Evolutionary conservation across 2,113 vertebrate genomes (phyloP), one percentile per base, ranked within the genome.

Genomic region (Amazona guildingii): DNA sequence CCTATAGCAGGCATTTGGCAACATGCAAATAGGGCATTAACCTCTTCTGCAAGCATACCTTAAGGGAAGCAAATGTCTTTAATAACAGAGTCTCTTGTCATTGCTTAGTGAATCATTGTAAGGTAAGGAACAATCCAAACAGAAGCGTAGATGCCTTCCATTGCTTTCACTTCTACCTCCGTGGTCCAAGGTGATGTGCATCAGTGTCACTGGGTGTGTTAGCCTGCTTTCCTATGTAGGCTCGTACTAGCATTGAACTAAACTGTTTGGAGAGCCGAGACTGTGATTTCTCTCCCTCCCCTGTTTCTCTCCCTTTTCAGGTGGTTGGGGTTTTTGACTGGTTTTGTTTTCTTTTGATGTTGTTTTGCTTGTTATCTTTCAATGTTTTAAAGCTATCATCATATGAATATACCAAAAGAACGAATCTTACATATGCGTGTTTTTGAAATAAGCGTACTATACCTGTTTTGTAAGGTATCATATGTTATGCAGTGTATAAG

Each of bases 121-220:
- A 76, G 83, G 20, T 18, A 35, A 90, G 55, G 54, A 78, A 18
- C 20, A 33, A 27, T 62, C n/a, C 73, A 68, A 33, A 48, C 1
- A 41, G 33, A 67, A 43, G 18, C 7, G 28, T 33, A 4, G 12
- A 35, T 46, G 88, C 11, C 20, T 31, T 83, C 25, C 5, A 0
- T 28, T 52, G 17, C 41, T 77, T 69, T 27, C 51, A 13, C 31
- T 69, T 68, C 18, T 33, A 2, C 54, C 37, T 29, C 43, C 1
- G 0, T 62, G 33, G 10, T 75, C n/a, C 1, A 7, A n/a, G 76
- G 61, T 51, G 49, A 10, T 17, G 13, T 8, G 17, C 25, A 7
- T 5, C 7, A 4, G 27, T 16, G 23, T 21, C 46, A 19, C 33
- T 23, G 66, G 41, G 10, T 8, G 21, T 24, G 25, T 28, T 23